phyloP scores from a whole-genome alignment of 2,113 vertebrate genomes.

The Bucco capensis region DNA sequence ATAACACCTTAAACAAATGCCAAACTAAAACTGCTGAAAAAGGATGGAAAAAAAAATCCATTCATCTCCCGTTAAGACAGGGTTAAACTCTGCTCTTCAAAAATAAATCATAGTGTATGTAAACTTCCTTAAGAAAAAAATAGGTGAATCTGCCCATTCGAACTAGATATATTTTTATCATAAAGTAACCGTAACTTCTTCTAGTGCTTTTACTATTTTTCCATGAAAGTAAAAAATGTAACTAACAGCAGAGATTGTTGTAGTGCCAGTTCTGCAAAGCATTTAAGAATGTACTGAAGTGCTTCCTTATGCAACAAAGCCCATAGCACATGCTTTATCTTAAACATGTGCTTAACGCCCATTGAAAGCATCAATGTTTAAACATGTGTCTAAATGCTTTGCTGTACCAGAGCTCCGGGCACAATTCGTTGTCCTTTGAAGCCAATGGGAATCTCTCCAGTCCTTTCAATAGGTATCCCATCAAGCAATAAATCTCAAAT shows the following conservation, averaged over 20 bases:
- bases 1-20: constrained; percentile 35
- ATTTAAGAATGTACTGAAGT: constrained; percentile 55
- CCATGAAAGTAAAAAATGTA: constrained; percentile 39
- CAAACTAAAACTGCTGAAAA: constrained; percentile 35
- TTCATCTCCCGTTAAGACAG: constrained; percentile 22
- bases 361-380: constrained; percentile 62
- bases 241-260: constrained; percentile 25
- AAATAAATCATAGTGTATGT: not conserved
- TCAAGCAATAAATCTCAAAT: constrained; percentile 35
- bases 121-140: not conserved
- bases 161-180: not conserved
- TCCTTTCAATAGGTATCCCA: constrained; percentile 38
- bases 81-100: constrained; percentile 39
- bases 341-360: constrained; percentile 45
- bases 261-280: constrained; percentile 35
- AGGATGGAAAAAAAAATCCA: constrained; percentile 10
- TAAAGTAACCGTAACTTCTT: not conserved
- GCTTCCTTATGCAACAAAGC: constrained; percentile 34
- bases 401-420: constrained; percentile 32
- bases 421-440: constrained; percentile 30
- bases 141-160: not conserved
- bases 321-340: constrained; percentile 49
- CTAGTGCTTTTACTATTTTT: not conserved
- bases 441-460: constrained; percentile 19
- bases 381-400: constrained; percentile 47